Conservation (phyloP, 1,140 invertebrate genomes). For the Laodelphax striatellus region DNA sequence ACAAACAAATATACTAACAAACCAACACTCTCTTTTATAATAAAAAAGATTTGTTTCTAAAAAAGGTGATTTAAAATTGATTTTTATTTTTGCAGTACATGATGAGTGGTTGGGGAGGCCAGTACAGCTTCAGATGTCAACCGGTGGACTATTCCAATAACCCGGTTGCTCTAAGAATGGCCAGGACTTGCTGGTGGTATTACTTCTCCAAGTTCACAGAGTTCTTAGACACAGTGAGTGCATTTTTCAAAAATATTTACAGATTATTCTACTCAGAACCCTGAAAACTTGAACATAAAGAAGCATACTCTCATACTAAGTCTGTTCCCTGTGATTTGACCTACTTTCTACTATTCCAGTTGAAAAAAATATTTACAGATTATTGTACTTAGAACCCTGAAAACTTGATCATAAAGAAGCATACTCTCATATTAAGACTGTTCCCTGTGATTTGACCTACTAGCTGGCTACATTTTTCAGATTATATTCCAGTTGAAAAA, state of each 20-base stretch:
- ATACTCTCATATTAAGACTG: background rate
- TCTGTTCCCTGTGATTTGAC: too few species aligned
- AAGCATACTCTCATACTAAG: background rate
- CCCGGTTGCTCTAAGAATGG: conserved; percentile 79
- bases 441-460: too few species aligned
- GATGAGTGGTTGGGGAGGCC: conserved; percentile 72
- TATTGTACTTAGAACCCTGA: background rate
- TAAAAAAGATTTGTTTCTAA: too few species aligned
- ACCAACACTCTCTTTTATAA: too few species aligned
- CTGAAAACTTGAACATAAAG: background rate
- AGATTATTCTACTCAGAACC: background rate
- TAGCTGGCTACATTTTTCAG: too few species aligned
- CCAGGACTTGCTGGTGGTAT: conserved; percentile 90
- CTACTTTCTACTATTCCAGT: too few species aligned
- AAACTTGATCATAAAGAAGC: background rate
- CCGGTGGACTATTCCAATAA: conserved; percentile 82
- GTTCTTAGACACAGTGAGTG: conserved; percentile 82
- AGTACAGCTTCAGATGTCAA: conserved; percentile 87
- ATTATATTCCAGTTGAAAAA: too few species aligned
- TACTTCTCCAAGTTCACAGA: conserved; percentile 96
- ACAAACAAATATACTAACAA: too few species aligned
- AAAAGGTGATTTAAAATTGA: too few species aligned
- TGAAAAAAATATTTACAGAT: background rate
- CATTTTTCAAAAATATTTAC: background rate
- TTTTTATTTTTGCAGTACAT: conserved; percentile 47